Conservation (phyloP, 2,113 vertebrate genomes). For the Axis porcinus region DNA sequence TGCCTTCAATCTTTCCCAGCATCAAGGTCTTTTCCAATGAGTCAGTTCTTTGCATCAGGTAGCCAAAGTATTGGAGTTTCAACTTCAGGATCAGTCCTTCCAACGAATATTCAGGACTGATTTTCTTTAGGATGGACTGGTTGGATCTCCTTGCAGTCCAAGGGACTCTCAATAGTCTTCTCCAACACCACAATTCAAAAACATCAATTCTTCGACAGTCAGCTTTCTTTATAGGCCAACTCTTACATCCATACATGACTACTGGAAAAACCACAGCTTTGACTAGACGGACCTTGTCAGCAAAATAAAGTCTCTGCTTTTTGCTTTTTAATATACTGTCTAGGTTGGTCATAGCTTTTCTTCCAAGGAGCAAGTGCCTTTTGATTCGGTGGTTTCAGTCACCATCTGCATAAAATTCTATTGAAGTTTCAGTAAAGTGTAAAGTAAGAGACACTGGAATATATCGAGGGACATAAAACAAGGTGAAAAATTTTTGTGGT, state of each 20-base stretch:
- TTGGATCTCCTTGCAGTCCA: neutral
- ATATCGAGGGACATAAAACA: neutral
- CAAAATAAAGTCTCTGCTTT: neutral
- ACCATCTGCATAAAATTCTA: neutral
- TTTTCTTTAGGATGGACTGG: neutral
- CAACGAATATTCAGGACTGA: neutral
- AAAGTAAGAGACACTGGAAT: neutral
- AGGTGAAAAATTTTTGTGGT: neutral
- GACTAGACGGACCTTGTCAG: neutral
- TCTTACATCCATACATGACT: neutral
- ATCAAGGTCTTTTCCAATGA: neutral
- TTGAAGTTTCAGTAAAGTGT: neutral
- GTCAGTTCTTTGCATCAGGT: neutral
- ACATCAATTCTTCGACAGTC: neutral
- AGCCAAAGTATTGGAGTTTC: neutral
- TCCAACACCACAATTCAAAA: neutral
- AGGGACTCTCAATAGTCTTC: neutral
- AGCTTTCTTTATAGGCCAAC: neutral
- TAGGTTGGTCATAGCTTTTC: neutral
- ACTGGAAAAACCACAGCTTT: neutral
- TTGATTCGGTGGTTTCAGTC: neutral
- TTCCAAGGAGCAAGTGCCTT: neutral
- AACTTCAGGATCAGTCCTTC: neutral
- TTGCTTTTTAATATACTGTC: neutral
- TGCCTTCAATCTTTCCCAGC: neutral